Conservation (phyloP, 2,797 vertebrate genomes). For the Xenops minutus region DNA sequence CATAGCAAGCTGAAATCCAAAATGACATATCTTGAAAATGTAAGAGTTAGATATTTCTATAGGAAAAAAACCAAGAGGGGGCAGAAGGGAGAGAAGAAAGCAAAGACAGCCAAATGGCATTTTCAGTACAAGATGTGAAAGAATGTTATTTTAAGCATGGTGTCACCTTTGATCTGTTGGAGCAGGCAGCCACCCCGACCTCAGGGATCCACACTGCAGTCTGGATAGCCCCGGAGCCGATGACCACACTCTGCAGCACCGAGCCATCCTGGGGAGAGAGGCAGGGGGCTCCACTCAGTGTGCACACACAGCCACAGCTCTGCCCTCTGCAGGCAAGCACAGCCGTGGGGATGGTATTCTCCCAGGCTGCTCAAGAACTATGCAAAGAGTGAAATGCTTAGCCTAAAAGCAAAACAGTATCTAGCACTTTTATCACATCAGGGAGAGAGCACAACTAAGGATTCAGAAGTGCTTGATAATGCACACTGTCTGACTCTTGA, state of each 20-base stretch:
- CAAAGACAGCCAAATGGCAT: neutral
- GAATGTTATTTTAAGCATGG: neutral
- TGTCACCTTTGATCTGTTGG: conserved; percentile 94
- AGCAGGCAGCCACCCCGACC: conserved; percentile 93
- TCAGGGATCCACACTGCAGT: conserved; percentile 97
- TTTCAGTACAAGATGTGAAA: neutral
- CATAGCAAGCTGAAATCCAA: neutral
- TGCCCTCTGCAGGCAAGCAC: neutral
- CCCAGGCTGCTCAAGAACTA: neutral
- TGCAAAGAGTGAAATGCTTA: neutral
- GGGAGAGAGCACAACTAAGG: neutral
- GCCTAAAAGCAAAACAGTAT: neutral
- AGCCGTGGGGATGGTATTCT: neutral
- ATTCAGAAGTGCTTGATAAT: neutral
- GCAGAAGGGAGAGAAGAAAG: neutral
- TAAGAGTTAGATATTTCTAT: neutral
- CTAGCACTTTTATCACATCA: neutral
- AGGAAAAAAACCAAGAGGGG: neutral
- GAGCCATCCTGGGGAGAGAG: conserved; percentile 86
- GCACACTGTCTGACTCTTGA: neutral
- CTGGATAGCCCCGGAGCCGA: conserved; percentile 93
- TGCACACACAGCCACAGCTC: neutral
- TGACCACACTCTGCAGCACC: conserved; percentile 92
- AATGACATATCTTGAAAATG: neutral
- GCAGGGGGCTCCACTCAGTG: neutral